These are phyloP conservation scores for Ametastegia equiseti DNA, from an alignment of 2,888 invertebrate genomes.

Conservation along the genomic window DNA sequence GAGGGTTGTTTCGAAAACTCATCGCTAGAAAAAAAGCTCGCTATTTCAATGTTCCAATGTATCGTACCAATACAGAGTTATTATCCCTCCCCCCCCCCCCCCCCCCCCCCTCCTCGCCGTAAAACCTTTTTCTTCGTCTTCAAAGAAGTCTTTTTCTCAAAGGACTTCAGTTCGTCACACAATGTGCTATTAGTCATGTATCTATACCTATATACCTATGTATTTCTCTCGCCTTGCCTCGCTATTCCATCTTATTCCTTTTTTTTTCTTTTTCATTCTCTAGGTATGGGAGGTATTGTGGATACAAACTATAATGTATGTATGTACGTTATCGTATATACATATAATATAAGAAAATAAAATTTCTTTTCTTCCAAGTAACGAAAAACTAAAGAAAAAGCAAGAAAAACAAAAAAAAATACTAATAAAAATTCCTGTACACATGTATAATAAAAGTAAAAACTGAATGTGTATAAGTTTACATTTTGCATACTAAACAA, in stretches of 20 bases:
- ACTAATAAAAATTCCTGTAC: neutral
- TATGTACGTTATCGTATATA: too few species aligned
- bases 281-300: too few species aligned
- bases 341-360: too few species aligned
- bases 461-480: neutral
- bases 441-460: neutral
- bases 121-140: neutral
- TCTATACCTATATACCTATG: too few species aligned
- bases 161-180: neutral
- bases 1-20: slow-evolving; percentile 39
- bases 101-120: too few species aligned
- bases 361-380: too few species aligned
- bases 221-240: neutral
- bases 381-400: too few species aligned
- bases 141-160: neutral
- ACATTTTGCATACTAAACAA: neutral
- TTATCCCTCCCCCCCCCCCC: neutral
- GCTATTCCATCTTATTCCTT: neutral
- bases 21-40: slow-evolving; percentile 14
- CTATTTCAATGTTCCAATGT: neutral
- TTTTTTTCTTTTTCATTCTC: too few species aligned
- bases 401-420: neutral
- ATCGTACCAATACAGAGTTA: neutral
- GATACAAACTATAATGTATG: too few species aligned
- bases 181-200: neutral